Conservation (phyloP, 2,797 vertebrate genomes). For the Oreochromis grahami region DNA sequence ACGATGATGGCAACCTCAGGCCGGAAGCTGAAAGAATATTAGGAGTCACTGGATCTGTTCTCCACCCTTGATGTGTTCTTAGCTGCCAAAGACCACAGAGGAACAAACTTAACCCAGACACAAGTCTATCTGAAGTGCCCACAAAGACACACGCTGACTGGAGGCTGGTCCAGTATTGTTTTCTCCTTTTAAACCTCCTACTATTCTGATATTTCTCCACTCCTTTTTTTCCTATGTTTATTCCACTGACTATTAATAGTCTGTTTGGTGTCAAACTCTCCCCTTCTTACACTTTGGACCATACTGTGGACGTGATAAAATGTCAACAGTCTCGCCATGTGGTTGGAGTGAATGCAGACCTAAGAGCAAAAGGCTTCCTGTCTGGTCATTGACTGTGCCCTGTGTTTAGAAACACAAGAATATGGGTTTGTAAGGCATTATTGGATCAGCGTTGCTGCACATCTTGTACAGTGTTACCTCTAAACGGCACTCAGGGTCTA, state of each 20-base stretch:
- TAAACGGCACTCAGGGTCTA: constrained; percentile 28
- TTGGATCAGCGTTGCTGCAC: neutral
- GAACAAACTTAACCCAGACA: constrained; percentile 45
- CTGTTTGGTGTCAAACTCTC: neutral
- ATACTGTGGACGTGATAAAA: neutral
- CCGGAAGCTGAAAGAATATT: constrained; percentile 43
- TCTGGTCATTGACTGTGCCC: neutral
- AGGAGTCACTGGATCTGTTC: constrained; percentile 87
- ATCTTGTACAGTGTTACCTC: neutral
- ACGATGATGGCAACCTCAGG: constrained; percentile 65
- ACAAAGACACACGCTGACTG: constrained; percentile 65
- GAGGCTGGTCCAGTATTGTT: constrained; percentile 67
- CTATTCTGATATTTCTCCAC: neutral
- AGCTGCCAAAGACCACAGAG: constrained; percentile 91
- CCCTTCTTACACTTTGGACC: neutral
- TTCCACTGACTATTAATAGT: neutral
- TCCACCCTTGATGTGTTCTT: constrained; percentile 84
- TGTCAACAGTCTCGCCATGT: neutral
- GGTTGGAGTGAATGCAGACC: neutral
- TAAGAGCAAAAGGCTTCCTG: neutral
- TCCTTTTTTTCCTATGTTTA: neutral
- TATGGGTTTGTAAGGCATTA: neutral
- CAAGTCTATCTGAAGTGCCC: constrained; percentile 86
- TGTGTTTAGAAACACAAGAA: constrained; percentile 32
- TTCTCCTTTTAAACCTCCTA: neutral